Evolutionary conservation across 2,797 vertebrate genomes (phyloP).

Genomic region (Etheostoma perlongum): DNA sequence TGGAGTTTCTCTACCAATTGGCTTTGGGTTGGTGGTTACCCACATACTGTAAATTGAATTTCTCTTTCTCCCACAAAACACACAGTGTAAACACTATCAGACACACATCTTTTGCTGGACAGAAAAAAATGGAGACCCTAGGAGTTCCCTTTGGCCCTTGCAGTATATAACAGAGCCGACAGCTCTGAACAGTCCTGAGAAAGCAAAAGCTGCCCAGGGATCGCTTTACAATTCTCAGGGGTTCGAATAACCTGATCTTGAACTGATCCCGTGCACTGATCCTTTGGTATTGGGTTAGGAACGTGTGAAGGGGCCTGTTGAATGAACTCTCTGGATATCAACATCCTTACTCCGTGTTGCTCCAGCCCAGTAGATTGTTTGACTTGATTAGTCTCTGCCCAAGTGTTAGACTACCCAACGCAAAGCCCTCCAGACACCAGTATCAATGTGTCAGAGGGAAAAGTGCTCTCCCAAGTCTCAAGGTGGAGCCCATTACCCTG

Average conservation of each 20-base stretch:
- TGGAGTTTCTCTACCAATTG: constrained; percentile 69
- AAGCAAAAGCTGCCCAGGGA: constrained; percentile 81
- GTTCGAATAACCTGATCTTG: constrained; percentile 84
- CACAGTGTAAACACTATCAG: constrained; percentile 63
- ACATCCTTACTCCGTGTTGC: constrained; percentile 81
- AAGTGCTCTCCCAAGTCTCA: constrained; percentile 77
- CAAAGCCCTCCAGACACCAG: constrained; percentile 76
- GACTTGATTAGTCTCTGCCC: constrained; percentile 81
- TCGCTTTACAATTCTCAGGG: constrained; percentile 86
- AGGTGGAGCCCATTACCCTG: constrained; percentile 85
- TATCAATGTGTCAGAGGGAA: constrained; percentile 79
- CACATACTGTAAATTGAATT: constrained; percentile 72
- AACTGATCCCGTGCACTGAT: constrained; percentile 81
- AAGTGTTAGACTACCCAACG: constrained; percentile 73
- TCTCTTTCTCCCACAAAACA: constrained; percentile 60
- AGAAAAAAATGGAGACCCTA: constrained; percentile 73
- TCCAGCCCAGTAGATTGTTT: constrained; percentile 77
- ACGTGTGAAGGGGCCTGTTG: constrained; percentile 84
- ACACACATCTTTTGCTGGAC: constrained; percentile 48
- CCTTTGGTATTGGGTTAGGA: constrained; percentile 81
- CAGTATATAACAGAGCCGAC: constrained; percentile 69
- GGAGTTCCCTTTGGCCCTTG: constrained; percentile 72
- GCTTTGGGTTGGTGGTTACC: constrained; percentile 66
- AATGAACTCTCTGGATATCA: constrained; percentile 80
- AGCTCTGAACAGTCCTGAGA: constrained; percentile 80